Percentiles rank a stretch among this genome's conserved stretches.
Evolutionary conservation across 2,113 vertebrate species (phyloP).

Genomic region (Odocoileus virginianus): DNA sequence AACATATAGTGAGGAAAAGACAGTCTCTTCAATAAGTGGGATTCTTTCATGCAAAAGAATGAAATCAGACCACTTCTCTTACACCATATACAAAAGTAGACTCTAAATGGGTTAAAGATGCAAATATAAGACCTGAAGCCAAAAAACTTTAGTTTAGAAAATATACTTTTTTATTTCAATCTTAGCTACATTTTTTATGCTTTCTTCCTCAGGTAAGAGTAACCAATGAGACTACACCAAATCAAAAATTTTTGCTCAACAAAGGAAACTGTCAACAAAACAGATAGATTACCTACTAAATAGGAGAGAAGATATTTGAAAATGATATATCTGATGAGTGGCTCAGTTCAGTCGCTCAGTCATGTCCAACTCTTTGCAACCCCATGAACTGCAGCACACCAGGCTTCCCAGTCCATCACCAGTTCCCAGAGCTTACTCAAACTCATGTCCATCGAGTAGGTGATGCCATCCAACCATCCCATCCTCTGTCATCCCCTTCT

Average conservation of each 20-base stretch:
- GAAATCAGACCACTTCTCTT: not conserved
- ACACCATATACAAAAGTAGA: not conserved
- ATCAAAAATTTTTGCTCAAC: not conserved
- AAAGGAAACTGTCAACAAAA: not conserved
- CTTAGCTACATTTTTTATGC: not conserved
- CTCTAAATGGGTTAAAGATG: not conserved
- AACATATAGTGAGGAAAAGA: not conserved
- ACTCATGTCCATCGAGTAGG: not conserved
- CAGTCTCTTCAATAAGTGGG: not conserved
- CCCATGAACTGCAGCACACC: not conserved
- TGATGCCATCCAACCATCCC: not conserved
- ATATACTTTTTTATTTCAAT: not conserved
- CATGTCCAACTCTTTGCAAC: fast-evolving
- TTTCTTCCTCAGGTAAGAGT: not conserved
- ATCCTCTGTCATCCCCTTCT: not conserved
- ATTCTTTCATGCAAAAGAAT: not conserved
- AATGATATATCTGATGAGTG: not conserved
- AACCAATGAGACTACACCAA: not conserved
- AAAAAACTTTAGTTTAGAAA: not conserved
- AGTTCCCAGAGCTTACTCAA: not conserved
- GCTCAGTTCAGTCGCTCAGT: not conserved
- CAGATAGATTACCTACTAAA: not conserved
- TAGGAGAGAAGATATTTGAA: not conserved
- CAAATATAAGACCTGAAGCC: not conserved
- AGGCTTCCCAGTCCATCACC: not conserved